Evolutionary conservation across 1,140 invertebrate species (phyloP), one percentile per base, ranked within the genome.

Genomic region (Sinella curviseta): DNA sequence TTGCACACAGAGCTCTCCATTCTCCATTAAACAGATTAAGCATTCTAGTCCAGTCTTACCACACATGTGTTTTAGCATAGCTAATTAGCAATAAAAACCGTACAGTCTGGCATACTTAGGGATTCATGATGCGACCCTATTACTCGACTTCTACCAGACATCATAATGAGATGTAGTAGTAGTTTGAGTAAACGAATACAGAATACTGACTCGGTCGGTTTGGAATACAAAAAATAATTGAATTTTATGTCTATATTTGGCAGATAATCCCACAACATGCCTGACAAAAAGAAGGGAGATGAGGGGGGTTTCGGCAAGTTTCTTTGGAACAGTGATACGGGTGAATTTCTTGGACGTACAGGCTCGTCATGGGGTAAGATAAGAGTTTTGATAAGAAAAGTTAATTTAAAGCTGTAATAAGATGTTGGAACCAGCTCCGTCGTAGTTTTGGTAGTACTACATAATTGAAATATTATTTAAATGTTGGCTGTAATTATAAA

Each of bases 331-430:
- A 92, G 93, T 79, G 93, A 95, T 88, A 95, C 93, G 77, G 92
- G 92, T 84, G 93, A 95, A 87, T 92, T 96, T 86, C 88, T 96
- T 82, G 95, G 95, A 80, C 90, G 95, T 82, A 96, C 94, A 79
- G 94, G 93, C 81, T 89, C 91, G 84, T 95, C 94, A 88, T 97
- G 95, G 95, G 94, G 94, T 96, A 88, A 95, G 94, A 92, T 74
- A 28, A 26, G 54, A 20, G 78, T 65, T 24, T 67, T 67, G 8
- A 48, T 48, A 48, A 8, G 17, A 48, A n/a, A n/a, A n/a, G n/a
- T n/a, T n/a, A n/a, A n/a, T n/a, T n/a, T n/a, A n/a, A n/a, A n/a
- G n/a, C n/a, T n/a, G 33, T 17, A 1, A 28, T 60, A 28, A 60
- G n/a, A 28, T 60, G n/a, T 26, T 16, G 57, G 16, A 60, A 16